Evolutionary conservation across 1,140 invertebrate species (phyloP), one percentile per base, ranked within the genome.

Genomic region (Battus philenor): DNA sequence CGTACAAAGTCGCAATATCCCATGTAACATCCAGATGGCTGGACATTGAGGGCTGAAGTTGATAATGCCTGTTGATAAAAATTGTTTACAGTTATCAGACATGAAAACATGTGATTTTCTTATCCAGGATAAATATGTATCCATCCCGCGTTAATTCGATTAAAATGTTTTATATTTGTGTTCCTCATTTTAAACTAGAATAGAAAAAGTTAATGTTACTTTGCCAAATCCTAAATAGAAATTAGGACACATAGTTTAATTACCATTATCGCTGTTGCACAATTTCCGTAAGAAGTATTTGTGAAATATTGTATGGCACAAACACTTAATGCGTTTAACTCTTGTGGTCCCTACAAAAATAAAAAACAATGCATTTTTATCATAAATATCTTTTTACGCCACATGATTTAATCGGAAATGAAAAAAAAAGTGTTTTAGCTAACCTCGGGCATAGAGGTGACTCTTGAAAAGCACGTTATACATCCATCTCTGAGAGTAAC

Each of bases 1-100:
- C 85, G 73, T 3, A 89, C 87, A 62, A 89, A 89, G 62, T 87
- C 82, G 59, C 88, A 89, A 58, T 88, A 89, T 8, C 87, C 87
- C 56, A 85, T 82, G 15, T 83, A 87, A 39, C 88, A 85, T 5
- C 79, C 77, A 33, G 78, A 74, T 20, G 79, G 65, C 47, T 83
- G 77, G 5, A 82, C 76, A 61, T 83, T 83, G 30, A 83, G 62
- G 13, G 79, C 77, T 18, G 81, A 85, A 12, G 76, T 72, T n/a
- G 81, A 70, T 39, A 86, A 55, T 16, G 77, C 63, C 79, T 83
- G 50, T 52, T 41, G 15, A 10, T 5, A 33, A 15, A 44, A 46
- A 31, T n/a, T 39, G 26, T 11, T 9, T 11, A 20, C 17, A 3
- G 15, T 45, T 32, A 2, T 34, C 6, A 8, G 12, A 53, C 8